Base-by-base conservation (phyloP, 2,113 vertebrate species). In the Rhipidura dahli region DNA sequence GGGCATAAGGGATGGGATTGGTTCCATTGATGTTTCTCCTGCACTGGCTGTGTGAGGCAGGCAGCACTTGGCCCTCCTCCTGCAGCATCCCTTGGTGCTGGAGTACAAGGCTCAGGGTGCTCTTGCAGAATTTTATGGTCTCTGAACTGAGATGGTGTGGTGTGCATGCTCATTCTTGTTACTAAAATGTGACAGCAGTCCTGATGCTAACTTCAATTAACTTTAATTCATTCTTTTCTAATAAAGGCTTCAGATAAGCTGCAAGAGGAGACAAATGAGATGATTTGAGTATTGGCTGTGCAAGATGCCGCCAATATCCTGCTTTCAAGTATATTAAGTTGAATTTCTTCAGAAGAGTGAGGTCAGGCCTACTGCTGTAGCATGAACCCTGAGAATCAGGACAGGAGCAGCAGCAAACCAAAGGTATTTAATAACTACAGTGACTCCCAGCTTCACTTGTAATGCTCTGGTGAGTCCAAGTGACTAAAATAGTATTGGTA, bases 21-120 rank as follows among this genome's bases (percentile, higher is more conserved):
- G 13, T 47, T 12, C 64, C 28, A 2, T 26, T 60, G 0, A 0
- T 0, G 0, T n/a, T 81, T 47, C 40, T 60, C 27, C 54, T 7
- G n/a, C 22, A 0, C 35, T 80, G 70, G 27, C 90, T 69, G 40
- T 5, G 2, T 23, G 19, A 33, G 11, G 35, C 35, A 68, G 59
- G 56, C 3, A 22, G 69, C 49, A 4, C 68, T 53, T 1, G 0
- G 26, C 57, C 66, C 17, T 44, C 45, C 26, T 71, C 16, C 76
- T 87, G 24, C 18, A 24, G 50, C 47, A 5, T 13, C 45, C 63
- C 50, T 39, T 2, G 0, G 22, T 51, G 56, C 11, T n/a, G 78
- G 31, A 51, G 7, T 8, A 8, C 16, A 39, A 12, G 31, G 26
- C 63, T 61, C 18, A 6, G 9, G 1, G 31, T 28, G 49, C 45